A percentile compares a stretch with the other conserved stretches of the same genome.
phyloP scores from a whole-genome alignment of 2,797 vertebrate genomes.

The Enteromius radiatus region DNA sequence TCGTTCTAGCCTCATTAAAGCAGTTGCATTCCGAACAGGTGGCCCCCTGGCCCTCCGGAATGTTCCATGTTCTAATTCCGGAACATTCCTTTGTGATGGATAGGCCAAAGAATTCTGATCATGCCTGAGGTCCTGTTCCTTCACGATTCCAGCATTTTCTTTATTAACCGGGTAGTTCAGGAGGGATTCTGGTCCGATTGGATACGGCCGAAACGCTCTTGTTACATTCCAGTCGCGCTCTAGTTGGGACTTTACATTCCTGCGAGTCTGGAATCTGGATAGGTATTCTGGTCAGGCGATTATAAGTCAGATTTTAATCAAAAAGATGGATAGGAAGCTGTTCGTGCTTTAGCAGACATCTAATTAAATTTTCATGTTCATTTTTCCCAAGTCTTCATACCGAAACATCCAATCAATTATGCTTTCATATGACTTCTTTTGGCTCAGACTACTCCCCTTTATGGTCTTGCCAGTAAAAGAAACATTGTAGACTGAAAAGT shows the following conservation, averaged over 20 bases:
- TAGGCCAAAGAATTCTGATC: constrained; percentile 40
- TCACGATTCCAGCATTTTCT: constrained; percentile 21
- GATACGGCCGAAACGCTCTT: neutral
- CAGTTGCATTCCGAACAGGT: constrained; percentile 48
- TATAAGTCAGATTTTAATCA: constrained; percentile 22
- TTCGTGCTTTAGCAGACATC: constrained; percentile 6
- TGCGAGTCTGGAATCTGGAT: constrained; percentile 7
- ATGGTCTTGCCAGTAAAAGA: neutral
- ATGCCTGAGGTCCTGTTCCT: constrained; percentile 42
- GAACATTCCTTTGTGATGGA: constrained; percentile 45
- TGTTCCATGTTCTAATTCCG: constrained; percentile 43
- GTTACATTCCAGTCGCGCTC: constrained; percentile 21
- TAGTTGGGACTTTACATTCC: neutral
- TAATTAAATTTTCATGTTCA: neutral
- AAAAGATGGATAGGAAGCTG: neutral
- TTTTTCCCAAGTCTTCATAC: neutral
- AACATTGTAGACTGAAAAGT: neutral
- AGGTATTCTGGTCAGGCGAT: constrained; percentile 4
- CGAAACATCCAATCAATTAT: neutral
- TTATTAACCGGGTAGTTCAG: constrained; percentile 8
- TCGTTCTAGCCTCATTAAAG: constrained; percentile 22
- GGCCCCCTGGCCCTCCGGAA: constrained; percentile 30
- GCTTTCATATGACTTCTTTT: neutral
- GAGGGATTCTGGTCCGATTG: neutral
- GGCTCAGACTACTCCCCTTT: neutral